Evolutionary conservation across 2,113 vertebrate genomes (phyloP).

Genomic region (Chinchilla lanigera): DNA sequence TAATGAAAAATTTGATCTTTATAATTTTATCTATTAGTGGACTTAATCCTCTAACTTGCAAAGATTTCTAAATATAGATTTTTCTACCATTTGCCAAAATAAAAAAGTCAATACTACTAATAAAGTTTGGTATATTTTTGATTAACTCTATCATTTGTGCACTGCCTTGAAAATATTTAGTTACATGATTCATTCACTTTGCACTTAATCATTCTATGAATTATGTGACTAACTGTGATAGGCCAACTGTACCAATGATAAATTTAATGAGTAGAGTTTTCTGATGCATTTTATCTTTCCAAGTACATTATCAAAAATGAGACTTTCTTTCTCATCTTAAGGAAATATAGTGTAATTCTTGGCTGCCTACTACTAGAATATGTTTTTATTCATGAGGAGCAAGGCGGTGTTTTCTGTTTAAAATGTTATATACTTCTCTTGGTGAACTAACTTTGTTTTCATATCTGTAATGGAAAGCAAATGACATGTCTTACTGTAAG

Average conservation of each 20-base stretch:
- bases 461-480: conserved; percentile 80
- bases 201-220: conserved; percentile 82
- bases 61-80: conserved; percentile 42
- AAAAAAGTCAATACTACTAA: conserved; percentile 53
- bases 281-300: conserved; percentile 82
- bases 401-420: conserved; percentile 72
- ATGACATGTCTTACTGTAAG: conserved; percentile 78
- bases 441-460: conserved; percentile 75
- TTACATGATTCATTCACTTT: conserved; percentile 83
- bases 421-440: conserved; percentile 76
- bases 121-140: conserved; percentile 76
- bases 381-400: conserved; percentile 81
- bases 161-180: conserved; percentile 83
- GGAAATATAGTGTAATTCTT: conserved; percentile 80
- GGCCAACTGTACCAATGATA: conserved; percentile 78
- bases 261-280: conserved; percentile 80
- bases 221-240: conserved; percentile 81
- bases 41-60: conserved; percentile 39
- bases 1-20: neutral
- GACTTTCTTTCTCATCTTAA: conserved; percentile 79
- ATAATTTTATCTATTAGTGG: neutral
- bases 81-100: conserved; percentile 59
- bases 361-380: conserved; percentile 70
- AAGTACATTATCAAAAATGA: conserved; percentile 82
- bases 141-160: conserved; percentile 80